phyloP scores from a whole-genome alignment of 2,797 vertebrate genomes.

The Hippopotamyrus pictus region DNA sequence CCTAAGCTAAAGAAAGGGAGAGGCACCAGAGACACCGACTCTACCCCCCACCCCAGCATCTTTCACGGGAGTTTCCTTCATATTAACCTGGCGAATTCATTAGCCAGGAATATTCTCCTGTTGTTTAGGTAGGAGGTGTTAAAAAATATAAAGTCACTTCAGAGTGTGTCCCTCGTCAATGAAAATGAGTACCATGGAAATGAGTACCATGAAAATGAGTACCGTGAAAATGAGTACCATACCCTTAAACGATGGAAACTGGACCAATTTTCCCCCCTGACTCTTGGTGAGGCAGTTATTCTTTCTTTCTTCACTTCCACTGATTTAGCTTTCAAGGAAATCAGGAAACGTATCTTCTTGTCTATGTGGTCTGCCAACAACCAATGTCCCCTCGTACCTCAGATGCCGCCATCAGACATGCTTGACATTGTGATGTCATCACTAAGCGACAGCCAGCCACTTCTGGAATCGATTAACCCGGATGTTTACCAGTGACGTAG shows the following conservation, averaged over 20 bases:
- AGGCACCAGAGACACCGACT: not conserved
- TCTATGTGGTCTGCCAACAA: constrained; percentile 11
- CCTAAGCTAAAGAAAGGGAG: constrained; percentile 5
- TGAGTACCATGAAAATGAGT: constrained; percentile 4
- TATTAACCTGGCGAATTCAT: not conserved
- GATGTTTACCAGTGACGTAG: not conserved
- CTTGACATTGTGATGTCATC: constrained; percentile 48
- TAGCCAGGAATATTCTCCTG: not conserved
- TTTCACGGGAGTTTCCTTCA: not conserved
- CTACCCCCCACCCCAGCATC: not conserved
- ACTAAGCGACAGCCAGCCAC: constrained; percentile 22
- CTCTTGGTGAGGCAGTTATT: constrained; percentile 25
- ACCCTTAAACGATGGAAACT: constrained; percentile 17
- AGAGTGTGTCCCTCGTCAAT: constrained; percentile 17
- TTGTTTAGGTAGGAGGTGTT: not conserved
- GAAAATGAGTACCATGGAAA: constrained; percentile 25
- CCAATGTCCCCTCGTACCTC: constrained; percentile 27
- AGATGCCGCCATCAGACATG: constrained; percentile 52
- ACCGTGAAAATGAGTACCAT: constrained; percentile 19
- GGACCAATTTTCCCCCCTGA: constrained; percentile 25
- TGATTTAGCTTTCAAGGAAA: constrained; percentile 25
- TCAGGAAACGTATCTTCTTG: constrained; percentile 28
- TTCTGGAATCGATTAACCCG: not conserved
- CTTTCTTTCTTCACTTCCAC: constrained; percentile 22
- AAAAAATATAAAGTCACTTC: not conserved